These are phyloP conservation scores for silkworm (Bombyx mori) DNA, from an alignment of 1,140 invertebrate genomes.

Conservation along the genomic window ASM3026992v2 NC_085132.1:6144501-6145000, in stretches of 20 bases:
- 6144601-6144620: background rate
- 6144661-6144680: constrained; percentile 9
- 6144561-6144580: no score
- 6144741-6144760: constrained; percentile 14
- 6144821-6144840: constrained; percentile 6
- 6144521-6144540: no score
- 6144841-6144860: constrained; percentile 9
- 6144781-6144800: constrained; percentile 13
- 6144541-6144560: no score
- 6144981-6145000: constrained; percentile 9
- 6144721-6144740: constrained; percentile 18
- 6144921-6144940: constrained; percentile 6
- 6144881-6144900: no score
- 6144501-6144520: no score
- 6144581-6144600: no score
- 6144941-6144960: constrained; percentile 12
- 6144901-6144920: no score
- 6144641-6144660: constrained; percentile 10
- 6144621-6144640: constrained; percentile 3
- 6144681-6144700: background rate
- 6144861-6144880: constrained; percentile 6
- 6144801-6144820: constrained; percentile 7
- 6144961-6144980: constrained; percentile 13
- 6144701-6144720: constrained; percentile 3
- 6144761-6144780: constrained; percentile 16